Evolutionary conservation across 2,888 invertebrate species (phyloP).

Genomic region (Ophion ellenae): DNA sequence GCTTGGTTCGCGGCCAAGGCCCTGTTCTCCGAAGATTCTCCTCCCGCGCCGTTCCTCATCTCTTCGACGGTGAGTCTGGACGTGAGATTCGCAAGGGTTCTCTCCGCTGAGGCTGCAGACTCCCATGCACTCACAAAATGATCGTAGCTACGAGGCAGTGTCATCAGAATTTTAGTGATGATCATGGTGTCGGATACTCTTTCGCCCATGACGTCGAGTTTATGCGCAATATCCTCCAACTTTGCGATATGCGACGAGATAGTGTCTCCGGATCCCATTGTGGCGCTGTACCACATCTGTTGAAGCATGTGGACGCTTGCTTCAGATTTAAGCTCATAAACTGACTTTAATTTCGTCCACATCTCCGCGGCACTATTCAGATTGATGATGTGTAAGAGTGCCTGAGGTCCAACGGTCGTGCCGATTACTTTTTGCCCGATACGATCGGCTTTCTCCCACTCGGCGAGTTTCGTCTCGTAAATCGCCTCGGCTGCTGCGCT

Average conservation of each 20-base stretch:
- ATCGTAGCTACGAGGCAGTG: constrained; percentile 61
- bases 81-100: constrained; percentile 44
- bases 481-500: constrained; percentile 1
- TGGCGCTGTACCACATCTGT: constrained; percentile 65
- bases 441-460: constrained; percentile 67
- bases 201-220: constrained; percentile 48
- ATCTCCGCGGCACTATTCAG: constrained; percentile 71
- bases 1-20: not conserved
- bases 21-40: not conserved
- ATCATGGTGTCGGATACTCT: constrained; percentile 42
- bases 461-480: constrained; percentile 16
- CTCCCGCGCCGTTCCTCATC: constrained; percentile 2
- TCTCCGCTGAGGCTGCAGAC: constrained; percentile 26
- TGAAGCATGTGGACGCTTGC: constrained; percentile 64
- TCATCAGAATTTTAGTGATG: not conserved
- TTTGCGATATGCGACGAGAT: no score
- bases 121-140: constrained; percentile 70
- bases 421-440: constrained; percentile 71
- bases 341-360: constrained; percentile 71
- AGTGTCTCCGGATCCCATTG: no score
- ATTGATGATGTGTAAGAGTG: constrained; percentile 71
- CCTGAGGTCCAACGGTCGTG: constrained; percentile 67
- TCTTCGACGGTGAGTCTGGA: constrained; percentile 50
- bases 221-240: constrained; percentile 58
- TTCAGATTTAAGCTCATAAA: constrained; percentile 73